Evolutionary conservation across 2,113 vertebrate species (phyloP).

Genomic region (Platichthys stellatus): DNA sequence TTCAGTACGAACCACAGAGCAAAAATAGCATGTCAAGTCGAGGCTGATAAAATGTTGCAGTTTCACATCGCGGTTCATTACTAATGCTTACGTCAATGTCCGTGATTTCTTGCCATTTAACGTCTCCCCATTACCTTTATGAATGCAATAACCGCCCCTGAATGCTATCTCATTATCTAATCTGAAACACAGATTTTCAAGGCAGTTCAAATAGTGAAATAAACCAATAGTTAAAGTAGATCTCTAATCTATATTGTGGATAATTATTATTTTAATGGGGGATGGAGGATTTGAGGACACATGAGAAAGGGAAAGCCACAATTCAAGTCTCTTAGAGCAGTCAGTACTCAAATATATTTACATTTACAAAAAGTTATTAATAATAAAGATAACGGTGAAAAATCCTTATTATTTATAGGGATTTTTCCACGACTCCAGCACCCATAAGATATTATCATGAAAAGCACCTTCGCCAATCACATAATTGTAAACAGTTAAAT

Average conservation of each 20-base stretch:
- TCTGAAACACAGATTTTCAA: conserved; percentile 14
- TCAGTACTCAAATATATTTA: not conserved
- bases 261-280: not conserved
- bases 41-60: conserved; percentile 28
- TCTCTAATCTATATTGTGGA: not conserved
- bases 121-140: conserved; percentile 41
- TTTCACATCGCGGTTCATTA: conserved; percentile 56
- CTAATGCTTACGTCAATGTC: conserved; percentile 60
- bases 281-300: not conserved
- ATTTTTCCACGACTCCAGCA: not conserved
- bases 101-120: conserved; percentile 54
- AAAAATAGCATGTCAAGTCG: conserved; percentile 48
- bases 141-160: conserved; percentile 33
- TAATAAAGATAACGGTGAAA: conserved; percentile 18
- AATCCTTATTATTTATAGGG: not conserved
- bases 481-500: no score
- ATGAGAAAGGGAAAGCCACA: not conserved
- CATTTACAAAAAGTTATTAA: not conserved
- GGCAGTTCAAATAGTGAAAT: conserved; percentile 5
- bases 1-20: conserved; percentile 19
- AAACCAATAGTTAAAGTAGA: not conserved
- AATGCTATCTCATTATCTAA: conserved; percentile 33
- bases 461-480: not conserved
- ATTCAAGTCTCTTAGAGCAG: conserved; percentile 9
- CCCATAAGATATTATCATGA: conserved; percentile 10